A percentile compares a stretch with the other conserved stretches of the same genome.
Conservation (phyloP, 2,888 invertebrate species). For the Sylvicola fuscatus region DNA sequence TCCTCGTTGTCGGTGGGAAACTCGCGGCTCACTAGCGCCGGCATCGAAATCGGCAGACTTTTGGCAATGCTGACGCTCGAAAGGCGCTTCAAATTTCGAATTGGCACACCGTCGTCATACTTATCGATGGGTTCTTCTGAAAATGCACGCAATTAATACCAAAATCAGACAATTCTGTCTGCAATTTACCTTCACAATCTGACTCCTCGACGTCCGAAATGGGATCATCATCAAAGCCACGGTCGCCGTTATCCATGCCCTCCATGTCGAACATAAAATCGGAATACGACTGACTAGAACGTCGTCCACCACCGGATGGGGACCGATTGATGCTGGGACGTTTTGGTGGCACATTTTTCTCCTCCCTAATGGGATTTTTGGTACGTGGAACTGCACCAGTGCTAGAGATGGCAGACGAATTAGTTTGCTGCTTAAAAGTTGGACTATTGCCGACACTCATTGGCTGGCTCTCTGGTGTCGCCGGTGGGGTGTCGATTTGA, state of each 20-base stretch:
- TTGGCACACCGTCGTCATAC: not conserved
- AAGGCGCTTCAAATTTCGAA: no score
- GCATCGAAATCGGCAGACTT: constrained; percentile 62
- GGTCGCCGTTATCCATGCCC: constrained; percentile 1
- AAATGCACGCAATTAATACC: not conserved
- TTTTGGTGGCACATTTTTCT: no score
- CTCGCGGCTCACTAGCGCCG: constrained; percentile 19
- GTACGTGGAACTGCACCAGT: no score
- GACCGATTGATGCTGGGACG: no score
- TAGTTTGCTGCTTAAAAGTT: constrained; percentile 19
- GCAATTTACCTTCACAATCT: constrained; percentile 47
- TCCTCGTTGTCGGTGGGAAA: constrained; percentile 11
- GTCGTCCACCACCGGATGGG: no score
- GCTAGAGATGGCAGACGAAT: no score
- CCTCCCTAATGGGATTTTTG: no score
- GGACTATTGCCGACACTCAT: constrained; percentile 26
- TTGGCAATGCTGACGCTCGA: constrained; percentile 33
- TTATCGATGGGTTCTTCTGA: not conserved
- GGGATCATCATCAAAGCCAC: constrained; percentile 1
- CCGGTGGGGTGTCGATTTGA: constrained; percentile 20
- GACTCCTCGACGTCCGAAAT: constrained; percentile 44
- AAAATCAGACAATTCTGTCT: constrained; percentile 9
- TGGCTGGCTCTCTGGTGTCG: constrained; percentile 24
- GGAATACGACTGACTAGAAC: not conserved
- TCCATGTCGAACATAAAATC: constrained; percentile 5